Evolutionary conservation across 2,113 vertebrate species (phyloP), one percentile per base, ranked within the genome.

Genomic region (Cacatua alba): DNA sequence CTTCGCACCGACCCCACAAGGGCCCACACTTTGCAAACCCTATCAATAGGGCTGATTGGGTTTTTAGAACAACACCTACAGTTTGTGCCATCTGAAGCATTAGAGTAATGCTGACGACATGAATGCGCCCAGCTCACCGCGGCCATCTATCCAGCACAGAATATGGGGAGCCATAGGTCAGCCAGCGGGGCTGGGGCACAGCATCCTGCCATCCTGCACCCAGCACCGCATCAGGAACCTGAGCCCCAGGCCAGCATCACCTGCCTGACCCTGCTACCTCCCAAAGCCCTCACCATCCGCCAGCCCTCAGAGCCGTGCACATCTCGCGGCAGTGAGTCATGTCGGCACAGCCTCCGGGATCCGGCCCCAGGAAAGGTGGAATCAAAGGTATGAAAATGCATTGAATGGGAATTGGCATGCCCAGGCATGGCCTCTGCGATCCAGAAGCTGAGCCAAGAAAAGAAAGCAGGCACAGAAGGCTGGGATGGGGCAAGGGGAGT

Each of bases 201-300:
- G 39, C 41, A 13, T 2, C 49, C 60, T 35, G 31, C 41, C 37
- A 55, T 51, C 29, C 44, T 29, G 51, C 75, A 37, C 20, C 24
- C 78, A 52, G 25, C 33, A 29, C 29, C 4, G 0, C 0, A 0
- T 2, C 10, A 2, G 11, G 29, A 91, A 9, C 68, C 24, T 3
- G 11, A 94, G 43, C 17, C 18, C 55, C n/a, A 0, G 12, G 64
- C 18, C 78, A 85, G 62, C 62, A 86, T 5, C 67, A 11, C 86
- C 46, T 5, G 0, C 15, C 55, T 10, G 7, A 41, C 39, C 28
- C 53, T 29, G 18, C 44, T 5, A 17, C 67, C 81, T 64, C 10
- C 70, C 3, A 0, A 79, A 62, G 16, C 16, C 59, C 48, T 37
- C 10, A 7, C 18, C 11, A 17, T 0, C 65, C 7, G 0, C 33